Percentiles rank a stretch among this genome's conserved stretches.
These are phyloP conservation scores for Pionites leucogaster DNA, from an alignment of 2,113 vertebrate species.

Conservation along the genomic window DNA sequence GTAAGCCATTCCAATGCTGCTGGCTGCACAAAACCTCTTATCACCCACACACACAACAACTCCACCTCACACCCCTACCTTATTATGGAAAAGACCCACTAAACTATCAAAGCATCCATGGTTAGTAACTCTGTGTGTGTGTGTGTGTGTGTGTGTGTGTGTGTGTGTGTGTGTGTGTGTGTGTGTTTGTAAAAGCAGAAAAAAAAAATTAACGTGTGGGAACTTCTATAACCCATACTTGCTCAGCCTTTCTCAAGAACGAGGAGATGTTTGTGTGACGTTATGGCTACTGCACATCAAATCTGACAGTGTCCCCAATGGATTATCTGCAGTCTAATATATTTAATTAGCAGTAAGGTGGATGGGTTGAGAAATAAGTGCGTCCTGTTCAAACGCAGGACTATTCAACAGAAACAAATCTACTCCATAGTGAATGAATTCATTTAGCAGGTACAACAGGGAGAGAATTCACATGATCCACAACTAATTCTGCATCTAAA, in stretches of 20 bases:
- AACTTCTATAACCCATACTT: neutral
- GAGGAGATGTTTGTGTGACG: neutral
- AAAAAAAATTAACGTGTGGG: neutral
- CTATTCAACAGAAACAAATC: neutral
- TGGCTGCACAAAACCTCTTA: neutral
- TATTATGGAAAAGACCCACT: neutral
- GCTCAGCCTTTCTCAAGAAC: neutral
- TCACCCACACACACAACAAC: neutral
- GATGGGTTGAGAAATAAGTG: neutral
- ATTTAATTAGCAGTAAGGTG: neutral
- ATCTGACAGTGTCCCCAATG: neutral
- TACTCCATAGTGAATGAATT: neutral
- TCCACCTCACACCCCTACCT: neutral
- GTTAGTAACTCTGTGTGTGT: neutral
- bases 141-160: too few relatives aligned
- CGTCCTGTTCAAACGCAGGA: rapidly evolving
- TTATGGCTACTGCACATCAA: neutral
- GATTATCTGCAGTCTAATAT: neutral
- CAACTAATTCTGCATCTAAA: neutral
- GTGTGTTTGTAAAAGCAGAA: neutral
- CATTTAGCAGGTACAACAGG: neutral
- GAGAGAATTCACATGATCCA: neutral
- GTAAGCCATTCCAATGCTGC: neutral
- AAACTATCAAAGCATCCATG: neutral
- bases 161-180: neutral